Conservation (phyloP, 2,113 vertebrate species). For the Nannospalax galili region DNA sequence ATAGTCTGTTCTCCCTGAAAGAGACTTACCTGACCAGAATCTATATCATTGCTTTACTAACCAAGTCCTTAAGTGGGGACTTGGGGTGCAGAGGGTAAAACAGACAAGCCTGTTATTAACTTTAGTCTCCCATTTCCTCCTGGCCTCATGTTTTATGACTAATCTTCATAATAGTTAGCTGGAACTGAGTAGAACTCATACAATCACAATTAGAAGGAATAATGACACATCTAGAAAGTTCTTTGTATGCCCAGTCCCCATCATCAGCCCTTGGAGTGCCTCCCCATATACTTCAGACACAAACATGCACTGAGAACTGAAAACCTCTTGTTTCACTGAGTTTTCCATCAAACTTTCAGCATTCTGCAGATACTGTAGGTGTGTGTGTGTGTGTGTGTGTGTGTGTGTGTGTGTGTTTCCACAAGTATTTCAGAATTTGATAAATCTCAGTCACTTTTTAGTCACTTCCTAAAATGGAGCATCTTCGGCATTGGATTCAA, state of each 20-base stretch:
- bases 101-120: neutral
- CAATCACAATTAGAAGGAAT: neutral
- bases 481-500: neutral
- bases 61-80: neutral
- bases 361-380: neutral
- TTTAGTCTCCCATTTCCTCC: accelerated
- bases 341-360: neutral
- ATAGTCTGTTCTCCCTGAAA: neutral
- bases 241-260: neutral
- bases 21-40: too few relatives aligned
- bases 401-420: neutral
- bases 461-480: neutral
- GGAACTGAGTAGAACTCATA: neutral
- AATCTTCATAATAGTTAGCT: neutral
- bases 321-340: neutral
- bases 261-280: neutral
- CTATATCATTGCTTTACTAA: neutral
- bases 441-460: neutral
- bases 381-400: neutral
- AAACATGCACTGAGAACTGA: neutral
- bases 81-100: neutral
- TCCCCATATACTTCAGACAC: neutral
- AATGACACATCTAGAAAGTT: neutral
- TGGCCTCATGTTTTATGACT: neutral
- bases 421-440: neutral